phyloP scores from a whole-genome alignment of 2,888 invertebrate genomes.

The Drosophila heteroneura region DNA sequence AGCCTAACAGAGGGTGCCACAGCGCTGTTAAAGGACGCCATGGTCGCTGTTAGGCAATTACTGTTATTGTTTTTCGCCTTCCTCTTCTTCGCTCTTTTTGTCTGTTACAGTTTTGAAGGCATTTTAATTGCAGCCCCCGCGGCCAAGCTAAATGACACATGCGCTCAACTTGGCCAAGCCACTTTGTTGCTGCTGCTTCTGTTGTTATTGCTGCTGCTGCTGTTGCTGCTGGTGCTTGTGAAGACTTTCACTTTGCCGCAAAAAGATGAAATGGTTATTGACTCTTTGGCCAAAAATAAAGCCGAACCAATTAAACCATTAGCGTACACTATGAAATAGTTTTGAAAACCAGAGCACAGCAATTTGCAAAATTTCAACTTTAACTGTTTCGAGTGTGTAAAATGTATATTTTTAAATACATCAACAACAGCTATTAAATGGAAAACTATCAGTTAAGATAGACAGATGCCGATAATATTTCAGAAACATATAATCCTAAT shows the following conservation, averaged over 20 bases:
- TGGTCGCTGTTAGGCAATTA: conserved; percentile 27
- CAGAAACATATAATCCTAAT: not conserved
- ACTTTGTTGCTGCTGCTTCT: conserved; percentile 30
- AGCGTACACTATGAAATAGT: conserved; percentile 56
- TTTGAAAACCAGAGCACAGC: conserved; percentile 41
- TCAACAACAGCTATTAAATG: not conserved
- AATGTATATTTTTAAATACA: conserved; percentile 11
- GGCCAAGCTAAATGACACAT: conserved; percentile 74
- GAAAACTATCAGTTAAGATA: not conserved
- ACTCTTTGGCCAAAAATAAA: conserved; percentile 72
- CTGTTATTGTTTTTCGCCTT: not conserved
- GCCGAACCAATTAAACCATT: conserved; percentile 73
- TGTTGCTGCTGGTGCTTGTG: conserved; percentile 19
- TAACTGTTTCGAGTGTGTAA: conserved; percentile 8
- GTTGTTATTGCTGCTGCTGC: conserved; percentile 25
- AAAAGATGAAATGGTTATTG: conserved; percentile 74
- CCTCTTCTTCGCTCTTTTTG: conserved; percentile 2
- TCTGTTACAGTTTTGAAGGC: conserved; percentile 68
- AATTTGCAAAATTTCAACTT: conserved; percentile 35
- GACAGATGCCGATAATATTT: not conserved
- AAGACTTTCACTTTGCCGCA: conserved; percentile 71
- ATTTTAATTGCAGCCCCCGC: conserved; percentile 75
- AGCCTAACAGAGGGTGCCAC: conserved; percentile 17
- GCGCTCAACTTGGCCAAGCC: conserved; percentile 45
- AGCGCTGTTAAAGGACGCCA: conserved; percentile 33